A percentile compares a stretch with the other conserved stretches of the same genome.
Evolutionary conservation across 2,113 vertebrate species (phyloP).

Genomic region (Lagenorhynchus albirostris): DNA sequence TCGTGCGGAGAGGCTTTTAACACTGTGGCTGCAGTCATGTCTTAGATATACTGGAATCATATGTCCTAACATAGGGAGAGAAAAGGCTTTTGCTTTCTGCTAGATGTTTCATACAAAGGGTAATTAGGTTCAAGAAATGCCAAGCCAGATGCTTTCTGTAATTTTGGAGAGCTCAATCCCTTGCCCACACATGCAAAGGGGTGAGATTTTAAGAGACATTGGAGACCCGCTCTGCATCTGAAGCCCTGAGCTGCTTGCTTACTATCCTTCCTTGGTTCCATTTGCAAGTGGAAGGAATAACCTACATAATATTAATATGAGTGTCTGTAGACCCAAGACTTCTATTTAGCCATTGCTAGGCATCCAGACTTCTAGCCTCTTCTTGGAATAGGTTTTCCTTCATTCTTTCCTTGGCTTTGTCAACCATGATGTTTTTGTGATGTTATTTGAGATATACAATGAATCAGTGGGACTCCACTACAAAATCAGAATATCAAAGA

Average conservation of each 20-base stretch:
- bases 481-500: background rate
- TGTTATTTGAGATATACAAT: background rate
- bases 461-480: background rate
- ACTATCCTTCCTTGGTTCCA: background rate
- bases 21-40: background rate
- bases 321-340: background rate
- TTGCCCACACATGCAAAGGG: background rate
- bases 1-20: background rate
- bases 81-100: background rate
- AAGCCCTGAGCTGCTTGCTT: background rate
- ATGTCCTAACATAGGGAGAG: background rate
- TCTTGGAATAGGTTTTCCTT: background rate
- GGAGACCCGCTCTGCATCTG: background rate
- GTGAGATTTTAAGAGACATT: constrained; percentile 22
- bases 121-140: constrained; percentile 29
- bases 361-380: background rate
- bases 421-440: background rate
- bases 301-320: background rate
- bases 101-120: background rate
- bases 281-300: constrained; percentile 11
- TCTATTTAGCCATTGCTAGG: background rate
- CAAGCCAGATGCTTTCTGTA: constrained; percentile 8
- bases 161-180: background rate
- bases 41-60: background rate
- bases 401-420: background rate